A percentile compares a stretch with the other conserved stretches of the same genome.
Evolutionary conservation across 2,888 invertebrate species (phyloP).

Genomic region (Torymus tubicola): DNA sequence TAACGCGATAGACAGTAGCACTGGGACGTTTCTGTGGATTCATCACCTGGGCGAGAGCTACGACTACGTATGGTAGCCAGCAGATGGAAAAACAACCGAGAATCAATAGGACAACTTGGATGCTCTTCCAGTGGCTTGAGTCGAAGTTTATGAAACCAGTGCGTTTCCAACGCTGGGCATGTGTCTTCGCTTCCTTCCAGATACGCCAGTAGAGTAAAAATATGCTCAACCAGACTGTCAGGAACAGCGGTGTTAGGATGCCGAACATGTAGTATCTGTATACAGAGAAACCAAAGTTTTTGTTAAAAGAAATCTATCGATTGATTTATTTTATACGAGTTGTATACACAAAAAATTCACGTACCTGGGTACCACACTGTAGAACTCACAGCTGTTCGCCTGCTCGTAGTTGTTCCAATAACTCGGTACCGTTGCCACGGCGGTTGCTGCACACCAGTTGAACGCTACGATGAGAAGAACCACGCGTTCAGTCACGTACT

Average conservation of each 20-base stretch:
- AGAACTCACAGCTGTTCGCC: conserved; percentile 81
- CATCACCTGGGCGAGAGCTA: conserved; percentile 81
- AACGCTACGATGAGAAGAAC: conserved; percentile 81
- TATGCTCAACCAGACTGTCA: conserved; percentile 86
- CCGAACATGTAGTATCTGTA: conserved; percentile 65
- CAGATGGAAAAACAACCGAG: conserved; percentile 88
- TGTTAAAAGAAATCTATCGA: neutral
- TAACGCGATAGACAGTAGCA: conserved; percentile 80
- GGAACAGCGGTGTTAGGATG: conserved; percentile 84
- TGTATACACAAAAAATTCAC: conserved; percentile 56
- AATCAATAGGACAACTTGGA: conserved; percentile 87
- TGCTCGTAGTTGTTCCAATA: conserved; percentile 88
- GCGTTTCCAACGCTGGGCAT: conserved; percentile 83
- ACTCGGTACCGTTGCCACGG: conserved; percentile 83
- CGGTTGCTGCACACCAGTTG: conserved; percentile 83
- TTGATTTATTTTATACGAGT: neutral
- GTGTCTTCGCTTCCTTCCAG: conserved; percentile 86
- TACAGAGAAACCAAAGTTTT: neutral
- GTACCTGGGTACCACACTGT: conserved; percentile 79
- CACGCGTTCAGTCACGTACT: conserved; percentile 84
- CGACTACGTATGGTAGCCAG: conserved; percentile 88
- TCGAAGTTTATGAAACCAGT: conserved; percentile 79
- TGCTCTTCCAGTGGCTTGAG: conserved; percentile 83
- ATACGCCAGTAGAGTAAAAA: conserved; percentile 86
- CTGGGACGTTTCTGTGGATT: conserved; percentile 78